A percentile compares a stretch with the other conserved stretches of the same genome.
Conservation (phyloP, 2,888 invertebrate species). For the Teleogryllus oceanicus region DNA sequence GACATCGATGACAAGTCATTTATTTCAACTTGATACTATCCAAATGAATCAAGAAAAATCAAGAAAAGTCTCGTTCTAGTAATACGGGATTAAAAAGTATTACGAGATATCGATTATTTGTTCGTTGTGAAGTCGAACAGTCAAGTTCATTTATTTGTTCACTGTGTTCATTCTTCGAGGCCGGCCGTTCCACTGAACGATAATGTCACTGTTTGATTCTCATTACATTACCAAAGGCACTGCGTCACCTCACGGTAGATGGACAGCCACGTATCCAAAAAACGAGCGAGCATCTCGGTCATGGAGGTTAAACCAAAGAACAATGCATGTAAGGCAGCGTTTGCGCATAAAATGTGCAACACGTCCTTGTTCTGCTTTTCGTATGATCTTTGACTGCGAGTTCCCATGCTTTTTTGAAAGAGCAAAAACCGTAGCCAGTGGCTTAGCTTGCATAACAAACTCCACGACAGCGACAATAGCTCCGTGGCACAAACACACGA, state of each 20-base stretch:
- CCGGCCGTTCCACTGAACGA: neutral
- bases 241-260: no score
- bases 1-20: no score
- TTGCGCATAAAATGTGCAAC: neutral
- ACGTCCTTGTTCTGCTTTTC: conserved; percentile 10
- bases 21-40: no score
- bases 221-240: no score
- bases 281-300: neutral
- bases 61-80: no score
- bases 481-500: no score
- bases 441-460: neutral
- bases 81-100: no score
- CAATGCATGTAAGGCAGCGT: neutral
- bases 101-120: no score
- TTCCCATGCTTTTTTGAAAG: conserved; percentile 1
- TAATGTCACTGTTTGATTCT: neutral
- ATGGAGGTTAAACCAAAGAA: neutral
- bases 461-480: neutral
- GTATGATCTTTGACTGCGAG: neutral
- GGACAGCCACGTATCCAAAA: no score
- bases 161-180: neutral
- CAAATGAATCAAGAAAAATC: no score
- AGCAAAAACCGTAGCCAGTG: neutral
- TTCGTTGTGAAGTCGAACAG: no score
- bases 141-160: no score